Base-by-base conservation (phyloP, 1,140 invertebrate genomes). In the Parasteatoda tepidariorum region DNA sequence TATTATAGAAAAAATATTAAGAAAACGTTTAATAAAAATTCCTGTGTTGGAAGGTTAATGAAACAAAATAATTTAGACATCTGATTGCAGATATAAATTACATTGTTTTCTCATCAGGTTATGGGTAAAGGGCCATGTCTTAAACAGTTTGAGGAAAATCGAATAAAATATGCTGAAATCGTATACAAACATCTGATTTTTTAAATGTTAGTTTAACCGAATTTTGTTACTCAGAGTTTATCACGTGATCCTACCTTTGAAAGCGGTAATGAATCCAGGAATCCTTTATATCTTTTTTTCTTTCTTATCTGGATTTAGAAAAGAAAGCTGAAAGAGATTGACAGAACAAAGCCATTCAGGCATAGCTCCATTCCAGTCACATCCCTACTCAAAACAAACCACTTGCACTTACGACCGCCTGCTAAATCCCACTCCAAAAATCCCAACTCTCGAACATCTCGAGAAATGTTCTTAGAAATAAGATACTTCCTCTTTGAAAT, bases 401-500 rank as follows among this genome's bases (percentile, higher is more conserved):
- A 67, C 41, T 68, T 67, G 62, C 75, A 79, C 64, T 79, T 79
- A 79, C 75, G 75, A 64, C 22, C 41, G 41, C 41, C 62, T 33
- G 75, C 75, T 67, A 79, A 79, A 79, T 66, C 75, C 75, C 64
- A 55, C 64, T 68, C 75, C 75, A 79, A 79, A 79, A 79, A 67
- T 67, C 41, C 75, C 41, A 57, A 67, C 64, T 54, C 64, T 66
- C 59, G 18, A 64, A 66, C 74, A 76, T 76, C 61, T 26, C 64
- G 48, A 67, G 54, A 57, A 68, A 79, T 79, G 75, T 79, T 68
- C 75, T 68, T 79, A 57, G 75, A 57, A 79, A 79, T 79, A 79
- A 79, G 75, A 79, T 79, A 79, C 62, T 79, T 79, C 41, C 48
- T 79, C 31, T 41, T 34, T 34, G 24, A 31, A 67, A 79, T 79